Evolutionary conservation across 2,797 vertebrate species (phyloP).

Genomic region (Macropus fuliginosus): DNA sequence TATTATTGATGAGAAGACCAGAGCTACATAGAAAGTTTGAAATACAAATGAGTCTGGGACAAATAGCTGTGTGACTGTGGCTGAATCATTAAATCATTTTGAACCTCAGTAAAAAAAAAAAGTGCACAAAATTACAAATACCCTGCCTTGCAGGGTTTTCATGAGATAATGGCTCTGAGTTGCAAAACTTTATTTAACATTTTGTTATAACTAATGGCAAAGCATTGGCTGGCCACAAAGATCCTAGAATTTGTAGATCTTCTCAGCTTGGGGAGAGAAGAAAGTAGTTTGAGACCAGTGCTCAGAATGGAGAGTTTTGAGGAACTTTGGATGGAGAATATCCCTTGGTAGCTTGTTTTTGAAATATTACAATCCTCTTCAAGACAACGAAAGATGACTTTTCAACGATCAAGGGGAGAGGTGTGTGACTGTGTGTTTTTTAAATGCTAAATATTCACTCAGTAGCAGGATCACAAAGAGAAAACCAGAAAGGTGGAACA

Average conservation of each 20-base stretch:
- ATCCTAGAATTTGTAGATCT: background rate
- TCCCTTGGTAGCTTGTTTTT: too few species aligned
- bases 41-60: background rate
- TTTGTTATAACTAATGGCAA: background rate
- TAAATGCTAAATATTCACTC: too few species aligned
- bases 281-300: background rate
- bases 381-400: too few species aligned
- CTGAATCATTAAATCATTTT: background rate
- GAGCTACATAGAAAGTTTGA: background rate
- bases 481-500: too few species aligned
- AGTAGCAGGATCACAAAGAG: too few species aligned
- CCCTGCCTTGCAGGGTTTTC: background rate
- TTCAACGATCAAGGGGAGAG: too few species aligned
- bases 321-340: too few species aligned
- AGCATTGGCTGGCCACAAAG: background rate
- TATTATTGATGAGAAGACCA: background rate
- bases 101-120: background rate
- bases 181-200: background rate
- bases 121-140: background rate
- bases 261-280: background rate
- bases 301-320: too few species aligned
- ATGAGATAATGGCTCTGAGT: background rate
- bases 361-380: too few species aligned
- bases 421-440: too few species aligned
- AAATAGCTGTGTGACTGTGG: background rate